Percentiles rank a stretch among this genome's conserved stretches.
These are phyloP conservation scores for Plusia festucae DNA, from an alignment of 2,888 invertebrate species.

Conservation along the genomic window DNA sequence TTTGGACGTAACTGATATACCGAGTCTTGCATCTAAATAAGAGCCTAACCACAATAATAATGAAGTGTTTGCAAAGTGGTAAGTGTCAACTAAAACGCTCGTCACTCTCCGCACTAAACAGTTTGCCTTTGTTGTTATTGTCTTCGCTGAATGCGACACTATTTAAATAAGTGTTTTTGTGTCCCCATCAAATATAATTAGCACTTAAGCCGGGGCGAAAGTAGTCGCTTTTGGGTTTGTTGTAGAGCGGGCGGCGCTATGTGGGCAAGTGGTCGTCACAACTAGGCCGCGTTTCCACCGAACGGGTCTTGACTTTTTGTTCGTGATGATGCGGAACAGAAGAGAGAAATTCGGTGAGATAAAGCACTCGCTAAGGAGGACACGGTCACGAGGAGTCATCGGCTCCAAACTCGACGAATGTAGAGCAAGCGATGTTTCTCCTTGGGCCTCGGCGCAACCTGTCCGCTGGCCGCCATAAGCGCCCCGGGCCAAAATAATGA, in stretches of 20 bases:
- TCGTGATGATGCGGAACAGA: constrained; percentile 86
- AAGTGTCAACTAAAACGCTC: constrained; percentile 24
- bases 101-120: constrained; percentile 14
- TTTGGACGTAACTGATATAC: too few species aligned
- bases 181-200: constrained; percentile 70
- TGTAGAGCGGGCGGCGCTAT: constrained; percentile 64
- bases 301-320: constrained; percentile 87
- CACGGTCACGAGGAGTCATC: constrained; percentile 88
- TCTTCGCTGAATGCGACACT: constrained; percentile 51
- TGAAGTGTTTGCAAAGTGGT: constrained; percentile 17
- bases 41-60: constrained; percentile 11
- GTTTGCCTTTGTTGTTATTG: constrained; percentile 55
- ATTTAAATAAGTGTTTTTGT: constrained; percentile 65
- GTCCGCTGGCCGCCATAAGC: constrained; percentile 70
- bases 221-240: constrained; percentile 65
- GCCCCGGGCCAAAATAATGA: constrained; percentile 70
- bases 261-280: constrained; percentile 70
- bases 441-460: constrained; percentile 77
- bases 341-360: constrained; percentile 88
- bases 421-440: constrained; percentile 85
- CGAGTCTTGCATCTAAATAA: neutral
- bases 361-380: constrained; percentile 85
- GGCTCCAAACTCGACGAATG: constrained; percentile 83
- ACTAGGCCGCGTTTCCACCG: constrained; percentile 84
- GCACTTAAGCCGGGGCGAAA: constrained; percentile 67